Base-by-base conservation (phyloP, 2,797 vertebrate genomes). In the Coilia nasus region DNA sequence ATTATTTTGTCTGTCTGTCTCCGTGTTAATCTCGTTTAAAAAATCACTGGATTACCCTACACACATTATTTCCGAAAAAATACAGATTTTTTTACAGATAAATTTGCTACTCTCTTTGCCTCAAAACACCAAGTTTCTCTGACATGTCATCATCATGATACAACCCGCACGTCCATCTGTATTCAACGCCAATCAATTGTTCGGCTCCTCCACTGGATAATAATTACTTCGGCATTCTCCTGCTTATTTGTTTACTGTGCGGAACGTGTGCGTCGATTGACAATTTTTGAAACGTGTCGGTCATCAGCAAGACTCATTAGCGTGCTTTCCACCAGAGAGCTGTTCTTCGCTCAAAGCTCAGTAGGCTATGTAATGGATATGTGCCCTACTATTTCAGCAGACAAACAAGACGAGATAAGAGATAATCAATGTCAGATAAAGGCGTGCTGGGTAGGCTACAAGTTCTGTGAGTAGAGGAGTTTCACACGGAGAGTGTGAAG, bases 341-440 rank as follows among this genome's bases (percentile, higher is more conserved):
- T 21, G 12, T 0, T 67, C 54, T 50, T 47, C 62, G 85, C 91
- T 88, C 85, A 88, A 75, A 19, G 54, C 85, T 78, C 23, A 84
- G 91, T 88, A 54, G 46, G 80, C 44, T 88, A 84, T 47, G 0
- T 88, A 85, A 84, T 83, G 17, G 64, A 85, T 87, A 84, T 90
- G 84, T 75, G 90, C 21, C 88, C 82, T 89, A 90, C 84, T 86
- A 88, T 3, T 83, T 90, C 85, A 85, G 35, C 56, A 60, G 47
- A 31, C 59, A 21, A 59, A 54, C 57, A 67, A 71, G 64, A 44
- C 35, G 17, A 35, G 21, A 25, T 25, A 28, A 54, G 54, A 56
- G 62, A 64, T n/a, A 81, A 81, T 81, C 57, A 84, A 10, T 60
- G 31, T 71, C 62, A 57, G 54, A 80, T 14, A 75, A 75, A 75